Evolutionary conservation across 1,140 invertebrate genomes (phyloP), one percentile per base, ranked within the genome.

Genomic region (Drosophila truncata): DNA sequence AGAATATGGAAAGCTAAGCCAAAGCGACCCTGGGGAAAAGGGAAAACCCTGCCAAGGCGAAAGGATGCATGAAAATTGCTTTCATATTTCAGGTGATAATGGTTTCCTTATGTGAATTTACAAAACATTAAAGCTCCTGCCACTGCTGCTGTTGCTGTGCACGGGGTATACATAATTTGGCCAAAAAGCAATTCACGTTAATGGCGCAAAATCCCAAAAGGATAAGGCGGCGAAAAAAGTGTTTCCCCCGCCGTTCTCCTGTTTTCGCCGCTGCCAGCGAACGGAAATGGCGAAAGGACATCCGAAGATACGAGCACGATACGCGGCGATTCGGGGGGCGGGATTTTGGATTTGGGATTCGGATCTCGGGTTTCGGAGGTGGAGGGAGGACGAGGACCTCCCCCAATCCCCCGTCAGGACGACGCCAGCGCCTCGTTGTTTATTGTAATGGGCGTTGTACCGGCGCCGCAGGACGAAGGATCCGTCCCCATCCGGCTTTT

Each of bases 31-130:
- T 42, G 31, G 33, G 63, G 61, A 60, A 58, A 60, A 49, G 42
- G 25, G 9, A 35, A 52, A 35, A 10, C 52, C 33, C 23, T 50
- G 44, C 23, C 31, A 58, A 64, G 55, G 29, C 33, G 63, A 90
- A 84, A 86, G 86, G 74, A 90, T 90, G 91, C 37, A 94, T 93
- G 90, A 82, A 91, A 92, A 92, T 92, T 87, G 86, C 82, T 91
- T 87, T 84, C 86, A 92, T 92, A 92, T 88, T 91, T 92, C 91
- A 92, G 91, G 91, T 92, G 91, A 82, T 92, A 92, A 92, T 92
- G 83, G 91, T 88, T 92, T 92, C 91, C 91, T 92, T 92, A 92
- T 92, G 91, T 92, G 91, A 92, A 91, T 91, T 92, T 92, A 92
- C 86, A 91, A 92, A 92, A 82, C 91, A 91, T 91, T 91, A 90